A percentile compares a stretch with the other conserved stretches of the same genome.
These are phyloP conservation scores for Furnarius figulus DNA, from an alignment of 2,113 vertebrate genomes.

Conservation along the genomic window DNA sequence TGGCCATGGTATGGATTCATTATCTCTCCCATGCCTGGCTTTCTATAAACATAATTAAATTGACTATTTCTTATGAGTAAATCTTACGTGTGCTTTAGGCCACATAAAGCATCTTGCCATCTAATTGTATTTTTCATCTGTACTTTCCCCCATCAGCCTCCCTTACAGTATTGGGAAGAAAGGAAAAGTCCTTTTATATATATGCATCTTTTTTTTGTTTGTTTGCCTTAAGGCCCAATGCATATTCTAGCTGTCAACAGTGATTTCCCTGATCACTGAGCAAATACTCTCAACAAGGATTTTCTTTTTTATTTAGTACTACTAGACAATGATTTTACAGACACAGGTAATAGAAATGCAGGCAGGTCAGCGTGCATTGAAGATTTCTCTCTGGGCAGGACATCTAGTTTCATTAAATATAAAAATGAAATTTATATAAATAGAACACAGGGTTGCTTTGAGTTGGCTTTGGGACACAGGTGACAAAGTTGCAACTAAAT, in stretches of 20 bases:
- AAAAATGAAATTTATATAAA: constrained; percentile 3
- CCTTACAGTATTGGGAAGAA: not conserved
- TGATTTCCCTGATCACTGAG: constrained; percentile 54
- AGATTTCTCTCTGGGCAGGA: constrained; percentile 2
- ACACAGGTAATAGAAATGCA: not conserved
- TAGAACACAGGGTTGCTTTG: not conserved
- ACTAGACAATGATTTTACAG: not conserved
- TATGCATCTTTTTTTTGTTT: not conserved
- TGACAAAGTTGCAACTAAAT: constrained; percentile 16
- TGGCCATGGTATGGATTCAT: not conserved
- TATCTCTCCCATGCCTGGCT: not conserved
- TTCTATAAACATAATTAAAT: constrained; percentile 29
- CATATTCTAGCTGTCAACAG: constrained; percentile 53
- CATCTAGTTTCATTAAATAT: not conserved
- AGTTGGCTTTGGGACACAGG: not conserved
- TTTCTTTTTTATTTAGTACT: constrained; percentile 15
- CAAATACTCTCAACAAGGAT: not conserved
- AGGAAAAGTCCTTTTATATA: not conserved
- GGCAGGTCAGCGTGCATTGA: not conserved
- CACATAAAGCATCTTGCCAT: constrained; percentile 25
- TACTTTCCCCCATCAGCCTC: not conserved
- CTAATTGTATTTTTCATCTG: not conserved
- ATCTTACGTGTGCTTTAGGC: not conserved
- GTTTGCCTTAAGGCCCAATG: constrained; percentile 27
- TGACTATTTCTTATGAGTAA: not conserved